A percentile compares a stretch with the other conserved stretches of the same genome.
These are phyloP conservation scores for Julus scanicus DNA, from an alignment of 2,888 invertebrate species.

Conservation along the genomic window DNA sequence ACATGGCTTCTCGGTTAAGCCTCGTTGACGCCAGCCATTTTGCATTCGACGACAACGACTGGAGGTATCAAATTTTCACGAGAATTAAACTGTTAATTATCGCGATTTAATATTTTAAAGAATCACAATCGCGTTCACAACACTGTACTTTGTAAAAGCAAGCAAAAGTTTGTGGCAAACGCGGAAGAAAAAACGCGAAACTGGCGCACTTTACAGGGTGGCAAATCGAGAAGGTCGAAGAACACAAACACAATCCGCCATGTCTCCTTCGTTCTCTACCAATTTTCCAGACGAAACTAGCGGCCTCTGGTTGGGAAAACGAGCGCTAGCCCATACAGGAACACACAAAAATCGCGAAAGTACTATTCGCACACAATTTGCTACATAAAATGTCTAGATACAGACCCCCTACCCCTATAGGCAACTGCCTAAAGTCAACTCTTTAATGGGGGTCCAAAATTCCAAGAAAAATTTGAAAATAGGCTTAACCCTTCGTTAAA, in stretches of 20 bases:
- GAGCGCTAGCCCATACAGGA: background rate
- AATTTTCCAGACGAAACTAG: slow-evolving; percentile 44
- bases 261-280: slow-evolving; percentile 50
- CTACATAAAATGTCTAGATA: background rate
- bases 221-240: slow-evolving; percentile 42
- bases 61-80: background rate
- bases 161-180: background rate
- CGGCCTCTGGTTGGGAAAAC: slow-evolving; percentile 41
- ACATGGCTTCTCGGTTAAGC: slow-evolving; percentile 48
- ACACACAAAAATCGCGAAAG: slow-evolving; percentile 4
- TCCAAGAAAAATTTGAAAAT: background rate
- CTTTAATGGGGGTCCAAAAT: background rate
- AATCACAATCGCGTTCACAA: background rate
- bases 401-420: background rate
- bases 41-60: slow-evolving; percentile 44
- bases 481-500: background rate
- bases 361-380: background rate
- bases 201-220: slow-evolving; percentile 10
- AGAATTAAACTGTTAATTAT: slow-evolving; percentile 1
- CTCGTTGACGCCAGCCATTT: slow-evolving; percentile 53
- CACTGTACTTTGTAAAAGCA: background rate
- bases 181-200: slow-evolving; percentile 48
- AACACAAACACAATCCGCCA: slow-evolving; percentile 53
- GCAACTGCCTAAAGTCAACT: background rate
- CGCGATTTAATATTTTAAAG: background rate